Evolutionary conservation across 2,888 invertebrate species (phyloP).

Genomic region (Scaptomyza caliginosa): DNA sequence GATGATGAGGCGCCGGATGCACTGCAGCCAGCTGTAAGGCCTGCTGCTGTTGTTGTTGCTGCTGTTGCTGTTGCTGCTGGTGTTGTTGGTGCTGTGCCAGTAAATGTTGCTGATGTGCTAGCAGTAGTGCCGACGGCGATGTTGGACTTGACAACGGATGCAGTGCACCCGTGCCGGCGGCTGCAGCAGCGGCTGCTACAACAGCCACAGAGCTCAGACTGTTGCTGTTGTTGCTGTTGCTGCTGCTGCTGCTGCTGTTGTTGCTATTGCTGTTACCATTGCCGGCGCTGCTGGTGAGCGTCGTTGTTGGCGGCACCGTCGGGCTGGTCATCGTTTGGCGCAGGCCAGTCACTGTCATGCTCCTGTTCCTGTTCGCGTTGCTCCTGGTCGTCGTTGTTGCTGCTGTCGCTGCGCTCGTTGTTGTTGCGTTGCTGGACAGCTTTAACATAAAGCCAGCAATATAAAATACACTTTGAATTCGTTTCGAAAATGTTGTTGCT

Average conservation of each 20-base stretch:
- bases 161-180: constrained; percentile 45
- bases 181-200: constrained; percentile 43
- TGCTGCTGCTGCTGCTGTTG: constrained; percentile 40
- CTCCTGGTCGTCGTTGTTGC: constrained; percentile 35
- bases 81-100: constrained; percentile 72
- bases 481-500: too few relatives aligned
- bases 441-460: constrained; percentile 82
- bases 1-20: constrained; percentile 76
- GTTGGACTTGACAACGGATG: constrained; percentile 71
- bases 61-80: constrained; percentile 66
- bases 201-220: constrained; percentile 45
- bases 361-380: constrained; percentile 52
- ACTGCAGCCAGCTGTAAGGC: constrained; percentile 71
- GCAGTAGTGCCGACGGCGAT: constrained; percentile 78
- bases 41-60: constrained; percentile 65
- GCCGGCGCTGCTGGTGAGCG: constrained; percentile 62
- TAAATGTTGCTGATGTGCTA: constrained; percentile 78
- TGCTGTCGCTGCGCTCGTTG: constrained; percentile 33
- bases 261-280: constrained; percentile 44
- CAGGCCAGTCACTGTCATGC: constrained; percentile 87
- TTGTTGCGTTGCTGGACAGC: constrained; percentile 74
- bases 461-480: constrained; percentile 6
- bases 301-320: constrained; percentile 85
- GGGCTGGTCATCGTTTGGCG: constrained; percentile 87
- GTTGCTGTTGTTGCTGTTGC: constrained; percentile 43